Evolutionary conservation across 2,888 invertebrate genomes (phyloP).

Genomic region (Ischnura elegans): DNA sequence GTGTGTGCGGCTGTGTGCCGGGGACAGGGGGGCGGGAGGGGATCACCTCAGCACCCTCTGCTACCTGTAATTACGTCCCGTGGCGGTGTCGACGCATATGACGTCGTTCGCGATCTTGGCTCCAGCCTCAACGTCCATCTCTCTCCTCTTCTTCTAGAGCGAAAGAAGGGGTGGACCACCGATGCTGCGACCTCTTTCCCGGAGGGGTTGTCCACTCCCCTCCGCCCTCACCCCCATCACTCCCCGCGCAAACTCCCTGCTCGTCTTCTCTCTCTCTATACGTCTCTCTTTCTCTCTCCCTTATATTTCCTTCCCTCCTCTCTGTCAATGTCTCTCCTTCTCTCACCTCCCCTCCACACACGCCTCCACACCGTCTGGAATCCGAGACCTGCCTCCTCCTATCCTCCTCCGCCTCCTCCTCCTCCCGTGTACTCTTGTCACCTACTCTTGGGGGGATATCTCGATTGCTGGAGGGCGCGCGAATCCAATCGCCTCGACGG

Average conservation of each 20-base stretch:
- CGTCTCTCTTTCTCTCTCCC: neutral
- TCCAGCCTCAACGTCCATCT: constrained; percentile 66
- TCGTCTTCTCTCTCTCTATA: constrained; percentile 16
- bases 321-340: neutral
- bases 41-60: constrained; percentile 61
- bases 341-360: neutral
- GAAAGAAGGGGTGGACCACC: constrained; percentile 67
- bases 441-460: constrained; percentile 53
- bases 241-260: constrained; percentile 67
- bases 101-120: constrained; percentile 65
- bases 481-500: constrained; percentile 21
- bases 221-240: constrained; percentile 61
- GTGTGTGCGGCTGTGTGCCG: constrained; percentile 13
- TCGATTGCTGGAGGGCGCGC: constrained; percentile 43
- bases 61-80: constrained; percentile 64
- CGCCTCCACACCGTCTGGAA: constrained; percentile 66
- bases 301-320: neutral
- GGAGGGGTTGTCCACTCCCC: constrained; percentile 63
- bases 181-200: constrained; percentile 65
- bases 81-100: constrained; percentile 57
- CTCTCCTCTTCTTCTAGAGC: constrained; percentile 67
- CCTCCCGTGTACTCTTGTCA: constrained; percentile 52
- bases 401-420: constrained; percentile 31
- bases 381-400: constrained; percentile 40
- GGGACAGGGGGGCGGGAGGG: neutral